Percentiles rank a stretch among this genome's conserved stretches.
These are phyloP conservation scores for Hippocampus guttulatus DNA, from an alignment of 2,113 vertebrate genomes.

Conservation along the genomic window DNA sequence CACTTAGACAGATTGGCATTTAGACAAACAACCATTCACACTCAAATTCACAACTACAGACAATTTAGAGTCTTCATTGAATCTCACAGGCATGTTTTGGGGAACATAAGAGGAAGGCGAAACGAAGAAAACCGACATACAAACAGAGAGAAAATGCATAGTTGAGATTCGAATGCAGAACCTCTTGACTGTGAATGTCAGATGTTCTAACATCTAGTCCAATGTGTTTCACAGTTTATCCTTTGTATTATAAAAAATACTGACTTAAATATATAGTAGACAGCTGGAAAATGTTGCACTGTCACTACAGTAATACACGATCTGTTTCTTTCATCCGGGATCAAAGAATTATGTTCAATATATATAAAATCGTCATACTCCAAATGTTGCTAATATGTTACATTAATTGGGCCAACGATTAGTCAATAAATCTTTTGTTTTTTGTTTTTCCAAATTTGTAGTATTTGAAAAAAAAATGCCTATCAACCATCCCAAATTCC, in stretches of 20 bases:
- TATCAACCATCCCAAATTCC: background rate
- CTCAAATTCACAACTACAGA: background rate
- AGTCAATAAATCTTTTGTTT: too few relatives aligned
- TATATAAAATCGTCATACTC: background rate
- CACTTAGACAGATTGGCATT: background rate
- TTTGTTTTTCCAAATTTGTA: background rate
- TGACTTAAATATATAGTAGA: background rate
- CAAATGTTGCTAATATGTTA: background rate
- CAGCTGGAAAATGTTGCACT: background rate
- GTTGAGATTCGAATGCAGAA: background rate
- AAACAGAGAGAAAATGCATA: background rate
- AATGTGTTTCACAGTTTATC: background rate
- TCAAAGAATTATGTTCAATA: background rate
- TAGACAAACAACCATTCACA: background rate
- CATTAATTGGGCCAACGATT: background rate
- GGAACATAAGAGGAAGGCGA: background rate
- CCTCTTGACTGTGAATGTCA: background rate
- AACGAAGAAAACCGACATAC: background rate
- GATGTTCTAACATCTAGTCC: too few relatives aligned
- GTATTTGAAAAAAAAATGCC: too few relatives aligned
- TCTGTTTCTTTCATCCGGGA: background rate
- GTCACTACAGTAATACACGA: background rate
- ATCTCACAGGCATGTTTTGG: background rate
- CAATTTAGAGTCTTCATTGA: background rate
- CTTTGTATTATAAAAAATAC: background rate